Evolutionary conservation across 2,888 invertebrate genomes (phyloP), one percentile per base, ranked within the genome.

Genomic region (Laspeyria flexula): DNA sequence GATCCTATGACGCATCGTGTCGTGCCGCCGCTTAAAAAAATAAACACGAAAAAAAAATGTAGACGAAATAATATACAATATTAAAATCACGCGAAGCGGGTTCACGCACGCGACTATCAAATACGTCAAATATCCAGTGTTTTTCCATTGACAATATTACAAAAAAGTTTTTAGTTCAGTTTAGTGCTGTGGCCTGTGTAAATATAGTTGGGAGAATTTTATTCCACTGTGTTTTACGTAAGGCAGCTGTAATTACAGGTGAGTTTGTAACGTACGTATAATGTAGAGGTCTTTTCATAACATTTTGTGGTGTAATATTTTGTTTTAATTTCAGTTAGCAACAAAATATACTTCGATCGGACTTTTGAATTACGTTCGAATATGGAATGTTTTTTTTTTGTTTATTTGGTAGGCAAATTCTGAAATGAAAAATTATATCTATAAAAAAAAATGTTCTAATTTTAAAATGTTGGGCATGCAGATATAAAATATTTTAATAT

Each of bases 31-130:
- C 43, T 25, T 50, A 45, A 51, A 54, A 75, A 75, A 71, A 83
- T 74, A 80, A 85, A 83, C 78, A 85, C 86, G 88, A 83, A 77
- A 77, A 59, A 67, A 77, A 81, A 84, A 86, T 87, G 83, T 85
- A 83, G 77, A 63, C 66, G 58, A 64, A 68, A 60, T 61, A 44
- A 55, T 43, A 59, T 53, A 51, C 58, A 59, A 40, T 51, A 66
- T 35, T n/a, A 39, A 57, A 58, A 59, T 60, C 46, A 60, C 65
- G 65, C 54, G 57, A 65, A 30, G 50, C 42, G 33, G 44, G 11
- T 33, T 6, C 6, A 43, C 25, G 41, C 54, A 64, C 65, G 66
- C 61, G 46, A 62, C 31, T 18, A 38, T 41, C 41, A 16, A 11
- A 38, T 42, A 42, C 4, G 7, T 30, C 9, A 35, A 38, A 18